phyloP scores from a whole-genome alignment of 2,113 vertebrate genomes.

The Numenius arquata region DNA sequence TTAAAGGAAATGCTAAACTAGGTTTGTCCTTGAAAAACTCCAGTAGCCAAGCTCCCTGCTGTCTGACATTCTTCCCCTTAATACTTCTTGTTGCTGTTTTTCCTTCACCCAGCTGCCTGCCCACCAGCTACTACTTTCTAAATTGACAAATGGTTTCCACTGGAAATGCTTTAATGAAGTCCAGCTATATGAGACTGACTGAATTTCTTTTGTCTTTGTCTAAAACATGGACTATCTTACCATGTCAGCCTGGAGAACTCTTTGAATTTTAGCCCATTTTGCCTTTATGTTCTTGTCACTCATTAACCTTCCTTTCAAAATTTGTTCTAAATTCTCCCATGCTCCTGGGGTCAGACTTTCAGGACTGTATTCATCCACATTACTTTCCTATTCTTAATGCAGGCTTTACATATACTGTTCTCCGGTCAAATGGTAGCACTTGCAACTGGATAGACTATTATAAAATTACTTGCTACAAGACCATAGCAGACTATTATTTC shows the following conservation, averaged over 20 bases:
- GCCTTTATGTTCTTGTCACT: background rate
- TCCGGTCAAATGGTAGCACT: background rate
- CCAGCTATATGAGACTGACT: background rate
- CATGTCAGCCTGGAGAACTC: background rate
- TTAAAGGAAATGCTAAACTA: conserved; percentile 10
- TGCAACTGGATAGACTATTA: background rate
- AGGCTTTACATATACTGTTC: background rate
- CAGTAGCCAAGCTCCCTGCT: background rate
- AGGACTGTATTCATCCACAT: background rate
- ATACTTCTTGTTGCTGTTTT: background rate
- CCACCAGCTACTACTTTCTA: background rate
- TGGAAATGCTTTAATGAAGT: background rate
- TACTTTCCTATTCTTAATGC: background rate
- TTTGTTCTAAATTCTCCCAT: background rate
- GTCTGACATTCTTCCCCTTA: background rate
- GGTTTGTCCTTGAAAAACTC: background rate
- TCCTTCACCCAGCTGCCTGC: background rate
- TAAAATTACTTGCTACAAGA: background rate
- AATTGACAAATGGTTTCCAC: background rate
- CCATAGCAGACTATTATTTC: background rate
- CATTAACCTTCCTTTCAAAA: background rate
- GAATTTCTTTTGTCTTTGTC: background rate
- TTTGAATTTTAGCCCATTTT: background rate
- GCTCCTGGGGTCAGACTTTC: background rate
- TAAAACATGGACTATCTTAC: background rate